A percentile compares a stretch with the other conserved stretches of the same genome.
Conservation (phyloP, 2,888 invertebrate species). For the Tetranychus piercei region DNA sequence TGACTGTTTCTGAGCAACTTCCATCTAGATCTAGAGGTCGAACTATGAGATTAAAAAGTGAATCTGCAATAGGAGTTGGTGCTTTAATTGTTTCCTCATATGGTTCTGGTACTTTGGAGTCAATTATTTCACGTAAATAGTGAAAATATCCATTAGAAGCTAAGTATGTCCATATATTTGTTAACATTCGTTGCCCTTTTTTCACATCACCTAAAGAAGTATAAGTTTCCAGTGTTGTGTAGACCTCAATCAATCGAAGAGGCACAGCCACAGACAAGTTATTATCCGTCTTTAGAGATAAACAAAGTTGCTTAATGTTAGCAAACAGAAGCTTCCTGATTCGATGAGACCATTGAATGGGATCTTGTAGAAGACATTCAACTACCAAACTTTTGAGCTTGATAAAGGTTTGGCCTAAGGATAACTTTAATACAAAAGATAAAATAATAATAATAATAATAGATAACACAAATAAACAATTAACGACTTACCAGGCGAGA, state of each 20-base stretch:
- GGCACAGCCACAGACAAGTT: constrained; percentile 46
- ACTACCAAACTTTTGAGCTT: constrained; percentile 28
- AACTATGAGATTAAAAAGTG: constrained; percentile 53
- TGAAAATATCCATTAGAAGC: constrained; percentile 48
- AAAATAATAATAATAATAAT: background rate
- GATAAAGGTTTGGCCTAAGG: constrained; percentile 29
- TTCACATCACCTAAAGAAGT: constrained; percentile 14
- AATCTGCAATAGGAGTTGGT: constrained; percentile 52
- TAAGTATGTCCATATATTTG: constrained; percentile 27
- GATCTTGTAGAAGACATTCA: constrained; percentile 23
- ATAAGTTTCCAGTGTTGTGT: constrained; percentile 33
- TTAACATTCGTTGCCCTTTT: constrained; percentile 28
- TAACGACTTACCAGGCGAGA: background rate
- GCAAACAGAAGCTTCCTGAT: constrained; percentile 24
- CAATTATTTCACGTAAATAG: constrained; percentile 49
- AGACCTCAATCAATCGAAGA: constrained; percentile 54
- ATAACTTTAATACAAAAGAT: background rate
- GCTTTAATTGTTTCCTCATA: constrained; percentile 48
- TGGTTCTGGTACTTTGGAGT: constrained; percentile 46
- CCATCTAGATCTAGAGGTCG: constrained; percentile 42
- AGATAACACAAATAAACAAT: background rate
- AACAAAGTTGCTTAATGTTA: constrained; percentile 28
- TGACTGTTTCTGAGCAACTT: background rate
- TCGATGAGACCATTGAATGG: constrained; percentile 27
- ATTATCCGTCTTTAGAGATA: constrained; percentile 25